Evolutionary conservation across 2,113 vertebrate genomes (phyloP), one percentile per base, ranked within the genome.

Genomic region (Arothron firmamentum): DNA sequence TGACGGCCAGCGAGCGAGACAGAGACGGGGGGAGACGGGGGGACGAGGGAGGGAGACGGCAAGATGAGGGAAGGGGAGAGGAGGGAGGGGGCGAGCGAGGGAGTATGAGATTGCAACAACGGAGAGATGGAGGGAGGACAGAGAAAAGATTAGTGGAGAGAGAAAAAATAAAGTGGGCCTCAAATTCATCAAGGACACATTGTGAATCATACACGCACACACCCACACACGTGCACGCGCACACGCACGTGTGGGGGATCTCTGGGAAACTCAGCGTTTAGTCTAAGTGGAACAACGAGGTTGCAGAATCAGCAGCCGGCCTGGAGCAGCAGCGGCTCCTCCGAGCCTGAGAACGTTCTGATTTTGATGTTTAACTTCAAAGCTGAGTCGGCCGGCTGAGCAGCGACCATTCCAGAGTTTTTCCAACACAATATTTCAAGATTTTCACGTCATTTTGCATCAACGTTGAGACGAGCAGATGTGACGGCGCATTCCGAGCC

Each of bases 111-210:
- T 21, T 56, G 64, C 42, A 64, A 49, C 59, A 56, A 48, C 1
- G 47, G 0, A 59, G 48, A 68, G 58, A 60, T n/a, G 11, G 70
- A 60, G 56, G 69, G 80, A 78, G 80, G 81, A 84, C 81, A 79
- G 80, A 79, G 79, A 82, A 55, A 58, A 71, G 34, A 87, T 76
- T 74, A 66, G 62, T 62, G 59, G 62, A 74, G 77, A 75, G 65
- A 78, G 59, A 75, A 76, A 73, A 64, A 55, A 71, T 57, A 72
- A 41, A 18, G 67, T 73, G 68, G 70, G 74, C 60, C 57, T 65
- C 66, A 70, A 52, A 58, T 52, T 52, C 53, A 54, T 74, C 68
- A 64, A 66, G 48, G 48, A 70, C 76, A 75, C 38, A 53, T 25
- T 0, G 6, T 34, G 23, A 6, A 41, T 62, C 34, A 65, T 42